Conservation (phyloP, 2,888 invertebrate genomes). For the Himalopsyche japonica region DNA sequence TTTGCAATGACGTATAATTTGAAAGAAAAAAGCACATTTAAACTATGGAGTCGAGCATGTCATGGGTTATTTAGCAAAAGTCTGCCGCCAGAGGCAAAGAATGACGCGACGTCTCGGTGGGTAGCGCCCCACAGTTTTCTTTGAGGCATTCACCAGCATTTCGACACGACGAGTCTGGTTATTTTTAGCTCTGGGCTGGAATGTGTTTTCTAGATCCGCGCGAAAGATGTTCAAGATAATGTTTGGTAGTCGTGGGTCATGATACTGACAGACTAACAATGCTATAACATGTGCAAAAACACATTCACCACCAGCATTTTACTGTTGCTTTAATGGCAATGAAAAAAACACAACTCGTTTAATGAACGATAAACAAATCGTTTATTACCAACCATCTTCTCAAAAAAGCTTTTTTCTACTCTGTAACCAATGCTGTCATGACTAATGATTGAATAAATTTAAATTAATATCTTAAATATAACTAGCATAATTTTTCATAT, state of each 20-base stretch:
- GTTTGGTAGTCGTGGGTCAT: background rate
- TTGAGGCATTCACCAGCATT: background rate
- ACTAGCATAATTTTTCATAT: too few relatives aligned
- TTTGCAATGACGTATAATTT: background rate
- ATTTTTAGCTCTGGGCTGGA: conserved; percentile 14
- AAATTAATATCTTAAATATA: too few relatives aligned
- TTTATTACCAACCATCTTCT: too few relatives aligned
- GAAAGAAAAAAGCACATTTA: background rate
- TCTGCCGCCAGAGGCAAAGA: background rate
- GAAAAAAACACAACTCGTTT: too few relatives aligned
- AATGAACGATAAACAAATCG: too few relatives aligned
- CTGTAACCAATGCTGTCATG: too few relatives aligned
- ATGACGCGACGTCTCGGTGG: background rate
- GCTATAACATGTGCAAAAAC: background rate
- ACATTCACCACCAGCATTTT: background rate
- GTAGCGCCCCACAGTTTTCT: background rate
- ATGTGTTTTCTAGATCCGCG: conserved; percentile 17
- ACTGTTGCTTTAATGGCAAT: background rate
- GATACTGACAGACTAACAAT: background rate
- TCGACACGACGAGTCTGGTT: conserved; percentile 13
- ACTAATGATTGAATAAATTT: too few relatives aligned
- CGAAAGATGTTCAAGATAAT: conserved; percentile 5
- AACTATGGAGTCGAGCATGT: background rate
- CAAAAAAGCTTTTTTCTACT: too few relatives aligned
- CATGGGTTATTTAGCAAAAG: background rate